phyloP scores from a whole-genome alignment of 2,888 invertebrate species.

The Brachypterus glaber region DNA sequence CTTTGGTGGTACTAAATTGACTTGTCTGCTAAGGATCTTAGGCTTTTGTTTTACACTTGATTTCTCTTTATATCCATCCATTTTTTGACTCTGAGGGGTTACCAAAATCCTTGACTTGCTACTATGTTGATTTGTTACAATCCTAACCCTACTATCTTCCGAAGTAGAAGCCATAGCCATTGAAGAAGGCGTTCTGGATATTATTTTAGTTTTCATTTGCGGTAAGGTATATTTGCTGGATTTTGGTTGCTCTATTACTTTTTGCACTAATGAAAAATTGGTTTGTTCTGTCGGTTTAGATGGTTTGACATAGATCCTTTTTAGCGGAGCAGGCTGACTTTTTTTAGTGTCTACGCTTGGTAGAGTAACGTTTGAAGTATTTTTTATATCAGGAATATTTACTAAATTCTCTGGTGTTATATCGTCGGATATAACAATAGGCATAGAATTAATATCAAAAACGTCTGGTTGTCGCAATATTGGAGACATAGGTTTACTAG shows the following conservation, averaged over 20 bases:
- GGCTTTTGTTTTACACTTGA: constrained; percentile 12
- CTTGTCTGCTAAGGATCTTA: not conserved
- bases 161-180: too few species aligned
- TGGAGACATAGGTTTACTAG: constrained; percentile 35
- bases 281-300: too few species aligned
- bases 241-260: too few species aligned
- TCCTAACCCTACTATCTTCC: too few species aligned
- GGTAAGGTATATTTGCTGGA: too few species aligned
- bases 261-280: too few species aligned
- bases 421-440: constrained; percentile 63
- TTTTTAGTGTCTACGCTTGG: too few species aligned
- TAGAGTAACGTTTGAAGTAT: constrained; percentile 41
- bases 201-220: too few species aligned
- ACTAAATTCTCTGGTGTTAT: constrained; percentile 59
- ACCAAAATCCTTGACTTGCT: constrained; percentile 51
- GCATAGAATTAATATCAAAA: constrained; percentile 69
- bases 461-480: constrained; percentile 29
- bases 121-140: constrained; percentile 54
- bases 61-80: constrained; percentile 46
- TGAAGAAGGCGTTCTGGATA: too few species aligned
- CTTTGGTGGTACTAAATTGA: too few species aligned
- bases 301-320: too few species aligned
- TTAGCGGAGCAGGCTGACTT: constrained; percentile 5
- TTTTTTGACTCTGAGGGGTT: constrained; percentile 51
- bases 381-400: constrained; percentile 60